Conservation (phyloP, 2,888 invertebrate species). For the Ellobium chinense region DNA sequence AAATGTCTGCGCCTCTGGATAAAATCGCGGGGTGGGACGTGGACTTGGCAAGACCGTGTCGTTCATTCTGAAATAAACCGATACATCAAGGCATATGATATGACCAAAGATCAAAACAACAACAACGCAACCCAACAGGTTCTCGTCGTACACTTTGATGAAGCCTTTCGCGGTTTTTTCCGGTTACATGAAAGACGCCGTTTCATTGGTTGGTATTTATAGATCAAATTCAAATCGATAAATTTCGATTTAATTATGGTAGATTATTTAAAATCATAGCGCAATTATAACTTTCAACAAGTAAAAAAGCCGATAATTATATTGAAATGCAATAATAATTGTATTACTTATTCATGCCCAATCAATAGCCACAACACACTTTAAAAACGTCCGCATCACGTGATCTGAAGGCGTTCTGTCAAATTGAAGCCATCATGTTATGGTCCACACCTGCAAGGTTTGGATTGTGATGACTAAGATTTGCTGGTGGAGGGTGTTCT, state of each 20-base stretch:
- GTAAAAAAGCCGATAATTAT: background rate
- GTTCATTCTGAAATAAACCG: slow-evolving; percentile 20
- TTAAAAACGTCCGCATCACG: slow-evolving; percentile 28
- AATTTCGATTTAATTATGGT: too few species aligned
- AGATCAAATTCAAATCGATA: slow-evolving; percentile 25
- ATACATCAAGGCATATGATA: background rate
- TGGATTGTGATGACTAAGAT: too few species aligned
- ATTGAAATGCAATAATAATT: background rate
- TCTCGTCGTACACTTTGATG: background rate
- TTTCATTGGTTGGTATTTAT: slow-evolving; percentile 40
- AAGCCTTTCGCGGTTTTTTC: slow-evolving; percentile 47
- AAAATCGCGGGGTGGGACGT: slow-evolving; percentile 74
- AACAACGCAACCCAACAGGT: slow-evolving; percentile 31
- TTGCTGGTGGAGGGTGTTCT: too few species aligned
- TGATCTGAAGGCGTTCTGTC: background rate
- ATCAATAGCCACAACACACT: background rate
- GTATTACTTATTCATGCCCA: background rate
- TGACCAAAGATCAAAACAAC: background rate
- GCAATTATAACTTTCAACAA: too few species aligned
- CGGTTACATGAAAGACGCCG: slow-evolving; percentile 10
- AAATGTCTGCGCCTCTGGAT: slow-evolving; percentile 69
- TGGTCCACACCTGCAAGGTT: too few species aligned
- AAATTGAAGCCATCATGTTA: background rate
- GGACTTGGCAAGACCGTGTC: slow-evolving; percentile 62
- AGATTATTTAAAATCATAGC: too few species aligned